Conservation (phyloP, 2,888 invertebrate genomes). For the Paralinhomoeus sp. region DNA sequence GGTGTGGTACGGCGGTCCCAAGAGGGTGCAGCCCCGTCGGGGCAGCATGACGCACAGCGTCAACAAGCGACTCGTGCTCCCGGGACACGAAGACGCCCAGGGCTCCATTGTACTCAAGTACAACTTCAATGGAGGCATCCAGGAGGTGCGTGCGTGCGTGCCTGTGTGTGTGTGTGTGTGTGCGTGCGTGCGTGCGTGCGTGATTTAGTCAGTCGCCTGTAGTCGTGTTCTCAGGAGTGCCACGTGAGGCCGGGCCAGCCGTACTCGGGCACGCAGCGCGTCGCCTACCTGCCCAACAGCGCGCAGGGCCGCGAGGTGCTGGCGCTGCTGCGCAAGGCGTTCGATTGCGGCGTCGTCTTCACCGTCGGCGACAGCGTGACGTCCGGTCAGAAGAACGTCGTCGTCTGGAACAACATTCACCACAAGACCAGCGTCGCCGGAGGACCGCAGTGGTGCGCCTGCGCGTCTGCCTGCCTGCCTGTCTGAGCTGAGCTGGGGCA, state of each 20-base stretch:
- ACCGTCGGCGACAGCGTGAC: conserved; percentile 64
- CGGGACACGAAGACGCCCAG: background rate
- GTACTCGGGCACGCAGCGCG: conserved; percentile 11
- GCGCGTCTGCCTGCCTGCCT: too few relatives aligned
- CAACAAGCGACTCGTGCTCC: background rate
- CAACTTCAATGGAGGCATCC: background rate
- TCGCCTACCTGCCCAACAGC: conserved; percentile 14
- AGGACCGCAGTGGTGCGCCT: conserved; percentile 12
- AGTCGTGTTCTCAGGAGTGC: background rate
- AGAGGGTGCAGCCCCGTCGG: conserved; percentile 18
- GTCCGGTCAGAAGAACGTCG: conserved; percentile 67
- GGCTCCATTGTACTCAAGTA: background rate
- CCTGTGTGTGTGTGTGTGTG: too few relatives aligned
- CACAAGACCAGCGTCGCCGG: conserved; percentile 42
- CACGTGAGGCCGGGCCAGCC: conserved; percentile 13
- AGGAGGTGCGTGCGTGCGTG: background rate
- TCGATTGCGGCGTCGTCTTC: conserved; percentile 59
- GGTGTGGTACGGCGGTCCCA: conserved; percentile 13
- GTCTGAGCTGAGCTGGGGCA: too few relatives aligned
- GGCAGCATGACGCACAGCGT: conserved; percentile 11
- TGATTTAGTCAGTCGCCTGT: too few relatives aligned
- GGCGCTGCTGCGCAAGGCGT: conserved; percentile 50
- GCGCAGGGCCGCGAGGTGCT: conserved; percentile 35
- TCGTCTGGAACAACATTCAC: conserved; percentile 71
- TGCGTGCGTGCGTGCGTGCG: too few relatives aligned